Evolutionary conservation across 2,888 invertebrate species (phyloP).

Genomic region (Allygus modestus): DNA sequence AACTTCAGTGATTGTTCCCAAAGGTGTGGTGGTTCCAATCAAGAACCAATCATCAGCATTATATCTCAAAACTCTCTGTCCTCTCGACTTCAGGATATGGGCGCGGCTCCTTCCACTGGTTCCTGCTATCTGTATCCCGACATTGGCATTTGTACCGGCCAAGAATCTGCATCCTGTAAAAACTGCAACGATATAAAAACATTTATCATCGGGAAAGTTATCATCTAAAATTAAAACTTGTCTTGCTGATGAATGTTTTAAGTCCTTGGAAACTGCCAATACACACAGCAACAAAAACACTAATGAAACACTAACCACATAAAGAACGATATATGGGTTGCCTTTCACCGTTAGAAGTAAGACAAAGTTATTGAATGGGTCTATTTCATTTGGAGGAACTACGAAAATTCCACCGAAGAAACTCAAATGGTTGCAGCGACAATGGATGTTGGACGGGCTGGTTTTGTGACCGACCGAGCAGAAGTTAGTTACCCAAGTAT

Average conservation of each 20-base stretch:
- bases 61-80: background rate
- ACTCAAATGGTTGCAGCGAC: conserved; percentile 2
- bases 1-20: background rate
- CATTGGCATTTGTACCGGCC: background rate
- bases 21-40: background rate
- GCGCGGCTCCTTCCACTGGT: background rate
- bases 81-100: background rate
- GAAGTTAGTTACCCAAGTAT: conserved; percentile 14
- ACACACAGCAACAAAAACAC: background rate
- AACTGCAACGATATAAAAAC: conserved; percentile 1
- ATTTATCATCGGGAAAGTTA: conserved; percentile 29
- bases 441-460: background rate
- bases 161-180: conserved; percentile 1
- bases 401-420: background rate
- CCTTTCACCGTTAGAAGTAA: background rate
- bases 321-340: conserved; percentile 4
- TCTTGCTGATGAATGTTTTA: background rate
- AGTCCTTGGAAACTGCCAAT: background rate
- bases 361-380: background rate
- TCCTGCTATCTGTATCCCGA: background rate
- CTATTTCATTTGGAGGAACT: background rate
- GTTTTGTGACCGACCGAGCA: background rate
- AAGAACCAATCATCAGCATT: conserved; percentile 28
- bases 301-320: background rate
- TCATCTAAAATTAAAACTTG: conserved; percentile 1